A percentile compares a stretch with the other conserved stretches of the same genome.
Conservation (phyloP, 2,888 invertebrate species). For the Troides oblongomaculatus region DNA sequence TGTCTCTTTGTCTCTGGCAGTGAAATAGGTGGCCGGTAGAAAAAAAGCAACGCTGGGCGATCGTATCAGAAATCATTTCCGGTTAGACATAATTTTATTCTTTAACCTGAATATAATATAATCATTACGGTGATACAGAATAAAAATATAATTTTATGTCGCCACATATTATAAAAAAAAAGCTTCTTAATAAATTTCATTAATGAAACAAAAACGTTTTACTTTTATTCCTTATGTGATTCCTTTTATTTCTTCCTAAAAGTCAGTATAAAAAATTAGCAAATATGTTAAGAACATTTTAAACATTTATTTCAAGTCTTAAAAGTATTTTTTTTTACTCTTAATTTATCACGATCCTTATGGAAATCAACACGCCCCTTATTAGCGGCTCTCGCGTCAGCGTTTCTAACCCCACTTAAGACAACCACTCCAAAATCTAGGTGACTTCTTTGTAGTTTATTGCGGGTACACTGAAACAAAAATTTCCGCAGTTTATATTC, state of each 20-base stretch:
- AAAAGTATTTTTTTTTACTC: constrained; percentile 3
- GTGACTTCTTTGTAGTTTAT: constrained; percentile 29
- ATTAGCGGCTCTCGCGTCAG: constrained; percentile 22
- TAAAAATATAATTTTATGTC: too few relatives aligned
- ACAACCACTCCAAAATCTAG: constrained; percentile 29
- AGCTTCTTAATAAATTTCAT: too few relatives aligned
- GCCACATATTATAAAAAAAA: too few relatives aligned
- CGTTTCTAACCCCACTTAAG: constrained; percentile 28
- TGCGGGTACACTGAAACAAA: constrained; percentile 22
- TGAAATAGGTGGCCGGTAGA: neutral
- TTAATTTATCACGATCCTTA: constrained; percentile 24
- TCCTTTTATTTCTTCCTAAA: too few relatives aligned
- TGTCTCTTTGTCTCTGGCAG: constrained; percentile 5
- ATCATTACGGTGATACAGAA: too few relatives aligned
- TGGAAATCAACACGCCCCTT: constrained; percentile 30
- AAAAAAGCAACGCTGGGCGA: neutral
- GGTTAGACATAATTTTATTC: too few relatives aligned
- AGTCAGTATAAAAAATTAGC: too few relatives aligned
- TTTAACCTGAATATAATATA: too few relatives aligned
- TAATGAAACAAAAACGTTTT: too few relatives aligned
- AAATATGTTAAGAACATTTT: neutral
- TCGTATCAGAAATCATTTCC: neutral
- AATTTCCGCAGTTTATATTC: constrained; percentile 20
- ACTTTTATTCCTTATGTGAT: too few relatives aligned
- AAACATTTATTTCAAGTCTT: neutral